A percentile compares a stretch with the other conserved stretches of the same genome.
Conservation (phyloP, 2,113 vertebrate species). For the Falco punctatus region DNA sequence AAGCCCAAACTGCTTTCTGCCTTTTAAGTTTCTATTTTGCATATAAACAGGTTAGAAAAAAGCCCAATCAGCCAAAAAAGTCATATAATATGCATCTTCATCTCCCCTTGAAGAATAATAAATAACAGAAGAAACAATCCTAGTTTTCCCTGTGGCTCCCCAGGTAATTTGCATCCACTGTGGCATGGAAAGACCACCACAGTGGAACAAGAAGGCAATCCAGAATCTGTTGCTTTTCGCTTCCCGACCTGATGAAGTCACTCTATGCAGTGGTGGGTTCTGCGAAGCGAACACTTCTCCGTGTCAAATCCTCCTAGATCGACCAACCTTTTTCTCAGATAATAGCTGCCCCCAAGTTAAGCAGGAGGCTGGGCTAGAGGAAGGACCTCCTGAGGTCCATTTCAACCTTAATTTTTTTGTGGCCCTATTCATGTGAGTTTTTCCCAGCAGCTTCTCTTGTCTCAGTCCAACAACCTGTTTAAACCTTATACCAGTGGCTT, state of each 20-base stretch:
- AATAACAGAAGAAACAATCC: not conserved
- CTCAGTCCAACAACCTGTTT: not conserved
- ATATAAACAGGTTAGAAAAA: not conserved
- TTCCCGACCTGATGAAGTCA: not conserved
- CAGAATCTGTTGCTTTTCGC: not conserved
- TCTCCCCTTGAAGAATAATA: not conserved
- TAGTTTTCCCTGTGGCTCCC: not conserved
- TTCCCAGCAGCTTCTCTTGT: not conserved
- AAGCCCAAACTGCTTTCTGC: not conserved
- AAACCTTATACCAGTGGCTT: not conserved
- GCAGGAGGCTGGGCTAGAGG: slow-evolving; percentile 9
- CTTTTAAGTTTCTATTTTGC: not conserved
- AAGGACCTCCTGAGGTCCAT: not conserved
- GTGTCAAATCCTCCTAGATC: not conserved
- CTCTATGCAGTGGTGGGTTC: not conserved
- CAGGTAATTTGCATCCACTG: not conserved
- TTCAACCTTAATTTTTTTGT: not conserved
- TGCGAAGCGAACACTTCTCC: not conserved
- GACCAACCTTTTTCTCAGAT: not conserved
- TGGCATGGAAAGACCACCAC: too few species aligned
- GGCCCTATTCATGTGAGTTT: not conserved
- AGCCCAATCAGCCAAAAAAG: not conserved
- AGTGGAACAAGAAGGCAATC: not conserved
- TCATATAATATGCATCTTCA: not conserved
- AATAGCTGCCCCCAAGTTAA: not conserved